A percentile compares a stretch with the other conserved stretches of the same genome.
These are phyloP conservation scores for Aurelia sp. DNA, from an alignment of 30 jellyfish, hydroid and myxozoan species.

Conservation along the genomic window DNA sequence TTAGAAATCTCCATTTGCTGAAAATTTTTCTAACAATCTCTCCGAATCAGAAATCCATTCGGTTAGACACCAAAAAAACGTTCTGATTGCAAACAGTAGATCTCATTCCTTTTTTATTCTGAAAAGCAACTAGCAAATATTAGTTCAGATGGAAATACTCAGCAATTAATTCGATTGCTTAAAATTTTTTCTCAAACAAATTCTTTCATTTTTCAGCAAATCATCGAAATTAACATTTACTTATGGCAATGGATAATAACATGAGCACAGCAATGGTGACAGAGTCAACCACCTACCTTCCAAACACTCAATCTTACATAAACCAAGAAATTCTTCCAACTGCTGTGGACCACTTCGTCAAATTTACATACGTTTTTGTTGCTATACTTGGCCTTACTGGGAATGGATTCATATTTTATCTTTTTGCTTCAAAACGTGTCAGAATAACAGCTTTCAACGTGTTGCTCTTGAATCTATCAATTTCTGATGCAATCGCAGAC, in stretches of 20 bases:
- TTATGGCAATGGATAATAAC: neutral
- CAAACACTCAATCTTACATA: neutral
- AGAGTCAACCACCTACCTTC: neutral
- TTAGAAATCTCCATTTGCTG: too few species aligned
- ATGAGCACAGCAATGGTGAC: neutral
- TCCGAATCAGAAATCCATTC: too few species aligned
- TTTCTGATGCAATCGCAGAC: conserved; percentile 79
- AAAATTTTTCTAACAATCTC: too few species aligned
- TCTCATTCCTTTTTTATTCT: too few species aligned
- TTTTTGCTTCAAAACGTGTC: conserved; percentile 51
- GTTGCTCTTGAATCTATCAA: conserved; percentile 76
- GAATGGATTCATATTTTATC: conserved; percentile 53
- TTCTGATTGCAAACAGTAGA: too few species aligned
- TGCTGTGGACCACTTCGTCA: conserved; percentile 24
- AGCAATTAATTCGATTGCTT: too few species aligned
- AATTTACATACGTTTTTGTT: conserved; percentile 41
- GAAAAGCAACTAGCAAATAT: too few species aligned
- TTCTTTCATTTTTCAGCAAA: too few species aligned
- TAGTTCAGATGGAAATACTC: too few species aligned
- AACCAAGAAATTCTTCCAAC: conserved; percentile 36
- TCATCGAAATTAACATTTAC: too few species aligned
- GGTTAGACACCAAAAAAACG: too few species aligned
- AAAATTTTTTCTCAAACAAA: too few species aligned
- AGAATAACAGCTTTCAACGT: conserved; percentile 63
- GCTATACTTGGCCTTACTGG: conserved; percentile 50